Evolutionary conservation across 2,113 vertebrate species (phyloP).

Genomic region (Motacilla alba): DNA sequence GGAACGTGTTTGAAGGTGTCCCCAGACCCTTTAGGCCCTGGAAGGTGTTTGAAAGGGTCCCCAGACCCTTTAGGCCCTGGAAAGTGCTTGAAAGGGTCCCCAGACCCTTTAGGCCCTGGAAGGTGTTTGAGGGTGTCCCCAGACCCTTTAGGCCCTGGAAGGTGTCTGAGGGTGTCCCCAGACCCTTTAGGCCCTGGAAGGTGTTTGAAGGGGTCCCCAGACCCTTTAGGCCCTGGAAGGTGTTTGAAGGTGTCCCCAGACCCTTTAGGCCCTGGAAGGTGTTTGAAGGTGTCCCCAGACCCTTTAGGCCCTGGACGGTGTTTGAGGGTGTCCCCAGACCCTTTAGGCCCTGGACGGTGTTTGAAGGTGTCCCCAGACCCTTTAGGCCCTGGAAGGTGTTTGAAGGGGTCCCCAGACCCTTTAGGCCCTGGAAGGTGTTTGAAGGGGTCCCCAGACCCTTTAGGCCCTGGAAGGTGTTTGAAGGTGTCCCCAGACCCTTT

Average conservation of each 20-base stretch:
- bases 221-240: background rate
- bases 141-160: fast-evolving
- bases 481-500: background rate
- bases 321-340: background rate
- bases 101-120: no score
- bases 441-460: background rate
- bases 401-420: background rate
- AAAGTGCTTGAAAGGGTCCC: no score
- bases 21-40: background rate
- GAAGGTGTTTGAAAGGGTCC: background rate
- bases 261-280: background rate
- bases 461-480: background rate
- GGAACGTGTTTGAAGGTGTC: background rate
- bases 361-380: background rate
- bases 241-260: background rate
- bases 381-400: background rate
- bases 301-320: background rate
- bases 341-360: background rate
- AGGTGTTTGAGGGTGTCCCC: background rate
- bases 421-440: background rate
- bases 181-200: background rate
- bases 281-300: background rate
- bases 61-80: no score
- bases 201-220: background rate
- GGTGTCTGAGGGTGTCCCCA: background rate